Evolutionary conservation across 2,797 vertebrate species (phyloP).

Genomic region (Gymnothorax javanicus): DNA sequence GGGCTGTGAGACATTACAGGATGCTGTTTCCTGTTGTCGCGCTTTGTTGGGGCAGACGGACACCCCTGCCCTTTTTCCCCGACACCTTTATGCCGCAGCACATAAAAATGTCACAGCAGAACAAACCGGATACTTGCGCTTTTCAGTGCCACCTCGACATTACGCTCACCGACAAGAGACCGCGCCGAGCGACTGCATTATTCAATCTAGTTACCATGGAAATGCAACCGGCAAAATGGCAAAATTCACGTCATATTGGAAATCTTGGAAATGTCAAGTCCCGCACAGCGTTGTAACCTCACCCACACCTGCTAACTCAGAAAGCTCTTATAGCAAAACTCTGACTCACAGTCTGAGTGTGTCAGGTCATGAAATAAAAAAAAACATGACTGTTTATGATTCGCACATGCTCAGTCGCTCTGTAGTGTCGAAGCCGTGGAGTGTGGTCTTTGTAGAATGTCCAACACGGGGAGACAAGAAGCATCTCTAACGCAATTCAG

Average conservation of each 20-base stretch:
- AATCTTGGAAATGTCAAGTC: slow-evolving; percentile 26
- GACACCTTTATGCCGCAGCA: neutral
- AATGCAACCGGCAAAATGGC: slow-evolving; percentile 3
- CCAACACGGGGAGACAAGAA: neutral
- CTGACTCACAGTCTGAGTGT: no score
- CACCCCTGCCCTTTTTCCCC: neutral
- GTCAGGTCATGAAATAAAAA: no score
- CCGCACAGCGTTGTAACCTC: neutral
- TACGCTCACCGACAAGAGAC: slow-evolving; percentile 23
- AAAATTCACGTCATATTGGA: slow-evolving; percentile 14
- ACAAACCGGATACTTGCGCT: slow-evolving; percentile 4
- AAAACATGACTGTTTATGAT: no score
- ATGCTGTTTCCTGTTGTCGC: neutral
- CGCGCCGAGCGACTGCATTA: slow-evolving; percentile 16
- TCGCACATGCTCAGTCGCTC: neutral
- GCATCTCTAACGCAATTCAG: neutral
- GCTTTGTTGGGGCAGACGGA: neutral
- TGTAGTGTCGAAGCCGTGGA: neutral
- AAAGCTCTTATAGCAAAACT: no score
- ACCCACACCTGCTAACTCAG: neutral
- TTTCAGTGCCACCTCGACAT: slow-evolving; percentile 16
- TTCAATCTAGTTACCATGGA: slow-evolving; percentile 25
- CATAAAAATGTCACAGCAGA: slow-evolving; percentile 19
- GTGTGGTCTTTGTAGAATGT: neutral
- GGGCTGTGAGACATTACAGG: no score